These are phyloP conservation scores for Meta bourneti DNA, from an alignment of 2,888 invertebrate species.

Conservation along the genomic window DNA sequence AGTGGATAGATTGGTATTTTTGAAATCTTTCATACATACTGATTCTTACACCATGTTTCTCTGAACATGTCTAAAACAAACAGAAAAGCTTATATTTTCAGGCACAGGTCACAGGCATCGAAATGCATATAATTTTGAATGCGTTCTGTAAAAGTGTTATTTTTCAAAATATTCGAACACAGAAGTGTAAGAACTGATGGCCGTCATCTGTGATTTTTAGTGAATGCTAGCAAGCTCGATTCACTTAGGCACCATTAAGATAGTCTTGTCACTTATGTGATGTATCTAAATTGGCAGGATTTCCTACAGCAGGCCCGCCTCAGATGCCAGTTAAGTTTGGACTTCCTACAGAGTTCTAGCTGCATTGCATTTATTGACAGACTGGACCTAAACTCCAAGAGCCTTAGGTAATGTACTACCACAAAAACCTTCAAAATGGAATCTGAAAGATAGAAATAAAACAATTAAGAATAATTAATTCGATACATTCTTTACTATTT, in stretches of 20 bases:
- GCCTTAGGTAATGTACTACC: constrained; percentile 83
- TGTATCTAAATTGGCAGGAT: constrained; percentile 63
- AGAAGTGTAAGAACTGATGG: constrained; percentile 54
- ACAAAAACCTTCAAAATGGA: constrained; percentile 84
- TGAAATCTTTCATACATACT: constrained; percentile 50
- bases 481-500: not conserved
- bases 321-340: constrained; percentile 68
- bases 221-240: constrained; percentile 75
- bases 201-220: constrained; percentile 47
- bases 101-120: constrained; percentile 66
- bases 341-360: constrained; percentile 69
- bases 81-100: constrained; percentile 48
- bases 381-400: constrained; percentile 79
- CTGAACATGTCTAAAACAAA: constrained; percentile 44
- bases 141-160: constrained; percentile 50
- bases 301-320: constrained; percentile 54
- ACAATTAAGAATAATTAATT: not conserved
- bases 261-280: constrained; percentile 62
- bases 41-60: constrained; percentile 34
- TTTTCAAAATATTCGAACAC: constrained; percentile 56
- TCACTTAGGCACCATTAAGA: constrained; percentile 74
- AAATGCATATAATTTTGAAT: constrained; percentile 66
- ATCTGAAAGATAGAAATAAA: constrained; percentile 81
- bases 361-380: constrained; percentile 42
- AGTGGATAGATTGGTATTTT: constrained; percentile 54